Evolutionary conservation across 2,888 invertebrate genomes (phyloP).

Genomic region (Emesis furor): DNA sequence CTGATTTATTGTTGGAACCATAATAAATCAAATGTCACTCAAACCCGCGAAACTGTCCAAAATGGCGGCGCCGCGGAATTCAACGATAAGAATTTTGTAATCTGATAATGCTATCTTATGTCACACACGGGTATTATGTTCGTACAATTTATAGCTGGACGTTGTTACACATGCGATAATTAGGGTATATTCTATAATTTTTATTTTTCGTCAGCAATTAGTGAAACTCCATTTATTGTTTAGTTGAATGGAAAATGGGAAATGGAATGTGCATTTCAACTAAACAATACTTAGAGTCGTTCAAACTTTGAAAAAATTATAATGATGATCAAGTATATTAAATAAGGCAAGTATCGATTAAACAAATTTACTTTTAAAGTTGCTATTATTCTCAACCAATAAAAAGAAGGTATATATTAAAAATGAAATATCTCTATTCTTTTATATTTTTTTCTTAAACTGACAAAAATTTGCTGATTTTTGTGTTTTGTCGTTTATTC

Average conservation of each 20-base stretch:
- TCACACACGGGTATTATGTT: constrained; percentile 76
- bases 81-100: constrained; percentile 80
- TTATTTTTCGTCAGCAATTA: not conserved
- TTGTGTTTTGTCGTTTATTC: too few relatives aligned
- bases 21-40: constrained; percentile 71
- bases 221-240: not conserved
- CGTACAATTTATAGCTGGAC: not conserved
- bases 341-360: too few relatives aligned
- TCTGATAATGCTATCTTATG: constrained; percentile 80
- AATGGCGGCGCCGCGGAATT: constrained; percentile 79
- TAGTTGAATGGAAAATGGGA: not conserved
- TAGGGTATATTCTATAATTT: not conserved
- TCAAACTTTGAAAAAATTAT: too few relatives aligned
- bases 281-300: not conserved
- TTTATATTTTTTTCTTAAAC: too few relatives aligned
- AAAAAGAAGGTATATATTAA: too few relatives aligned
- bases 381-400: too few relatives aligned
- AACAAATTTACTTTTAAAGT: too few relatives aligned
- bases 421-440: too few relatives aligned
- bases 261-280: not conserved
- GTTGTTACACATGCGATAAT: not conserved
- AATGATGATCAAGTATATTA: too few relatives aligned
- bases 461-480: too few relatives aligned
- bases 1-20: constrained; percentile 57
- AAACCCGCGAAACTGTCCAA: constrained; percentile 69